Evolutionary conservation across 2,113 vertebrate species (phyloP).

Genomic region (Elgaria multicarinata): DNA sequence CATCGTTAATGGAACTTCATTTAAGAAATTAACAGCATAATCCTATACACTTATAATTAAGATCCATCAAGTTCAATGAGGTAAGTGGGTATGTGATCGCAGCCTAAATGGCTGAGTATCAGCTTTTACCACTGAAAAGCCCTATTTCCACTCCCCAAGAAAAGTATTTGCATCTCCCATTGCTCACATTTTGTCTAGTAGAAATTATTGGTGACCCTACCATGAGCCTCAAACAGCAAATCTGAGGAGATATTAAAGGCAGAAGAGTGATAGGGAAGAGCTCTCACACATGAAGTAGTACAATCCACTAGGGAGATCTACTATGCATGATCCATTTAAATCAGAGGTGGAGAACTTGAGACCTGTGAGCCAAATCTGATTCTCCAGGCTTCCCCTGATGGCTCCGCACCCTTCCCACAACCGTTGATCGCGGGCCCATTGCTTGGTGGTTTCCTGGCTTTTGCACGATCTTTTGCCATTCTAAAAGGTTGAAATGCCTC

Average conservation of each 20-base stretch:
- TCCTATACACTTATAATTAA: no score
- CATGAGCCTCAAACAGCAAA: neutral
- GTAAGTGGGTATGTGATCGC: no score
- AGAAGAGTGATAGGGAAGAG: neutral
- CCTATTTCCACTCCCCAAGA: neutral
- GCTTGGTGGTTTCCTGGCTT: no score
- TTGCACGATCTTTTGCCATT: no score
- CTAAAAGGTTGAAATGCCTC: no score
- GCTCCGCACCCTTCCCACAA: no score
- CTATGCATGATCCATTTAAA: neutral
- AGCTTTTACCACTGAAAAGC: neutral
- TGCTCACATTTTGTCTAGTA: neutral
- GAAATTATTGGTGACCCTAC: neutral
- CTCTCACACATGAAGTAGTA: neutral
- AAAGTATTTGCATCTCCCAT: neutral
- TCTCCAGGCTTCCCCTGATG: no score
- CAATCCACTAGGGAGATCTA: neutral
- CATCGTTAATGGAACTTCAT: neutral
- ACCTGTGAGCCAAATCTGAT: no score
- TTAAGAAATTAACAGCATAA: neutral
- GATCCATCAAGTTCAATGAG: no score
- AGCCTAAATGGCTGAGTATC: neutral
- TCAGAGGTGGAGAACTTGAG: no score
- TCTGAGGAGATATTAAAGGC: neutral
- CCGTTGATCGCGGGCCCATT: no score